Percentiles rank a stretch among this genome's conserved stretches.
phyloP scores from a whole-genome alignment of 2,113 vertebrate species.

The Nansenia antarctica region DNA sequence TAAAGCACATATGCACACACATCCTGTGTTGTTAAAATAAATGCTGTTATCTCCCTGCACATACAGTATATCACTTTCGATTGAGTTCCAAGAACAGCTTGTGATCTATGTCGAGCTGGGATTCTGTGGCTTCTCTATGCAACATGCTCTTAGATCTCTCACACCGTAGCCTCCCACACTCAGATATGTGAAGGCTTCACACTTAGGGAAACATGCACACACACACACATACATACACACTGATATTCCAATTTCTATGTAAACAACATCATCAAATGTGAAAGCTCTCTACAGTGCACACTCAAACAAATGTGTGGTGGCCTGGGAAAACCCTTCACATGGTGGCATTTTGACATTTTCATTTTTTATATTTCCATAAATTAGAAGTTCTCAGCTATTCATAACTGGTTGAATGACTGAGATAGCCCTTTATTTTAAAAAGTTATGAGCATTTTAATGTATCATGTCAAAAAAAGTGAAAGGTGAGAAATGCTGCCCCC shows the following conservation, averaged over 20 bases:
- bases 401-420: no score
- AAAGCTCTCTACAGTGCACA: no score
- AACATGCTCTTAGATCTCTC: conserved; percentile 8
- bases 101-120: conserved; percentile 4
- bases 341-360: no score
- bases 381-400: no score
- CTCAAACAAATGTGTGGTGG: no score
- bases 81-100: conserved; percentile 10
- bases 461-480: no score
- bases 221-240: background rate
- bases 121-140: conserved; percentile 39
- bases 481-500: no score
- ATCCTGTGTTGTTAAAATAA: background rate
- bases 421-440: no score
- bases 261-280: conserved; percentile 23
- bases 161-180: conserved; percentile 26
- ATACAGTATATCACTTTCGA: conserved; percentile 10
- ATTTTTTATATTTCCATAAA: no score
- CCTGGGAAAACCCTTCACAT: no score
- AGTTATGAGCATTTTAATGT: no score
- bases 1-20: conserved; percentile 8
- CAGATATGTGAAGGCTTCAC: background rate
- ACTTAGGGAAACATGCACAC: background rate
- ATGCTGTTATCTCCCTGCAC: background rate
- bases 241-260: conserved; percentile 31